These are phyloP conservation scores for Ypsolopha sequella DNA, from an alignment of 2,888 invertebrate genomes.

Conservation along the genomic window DNA sequence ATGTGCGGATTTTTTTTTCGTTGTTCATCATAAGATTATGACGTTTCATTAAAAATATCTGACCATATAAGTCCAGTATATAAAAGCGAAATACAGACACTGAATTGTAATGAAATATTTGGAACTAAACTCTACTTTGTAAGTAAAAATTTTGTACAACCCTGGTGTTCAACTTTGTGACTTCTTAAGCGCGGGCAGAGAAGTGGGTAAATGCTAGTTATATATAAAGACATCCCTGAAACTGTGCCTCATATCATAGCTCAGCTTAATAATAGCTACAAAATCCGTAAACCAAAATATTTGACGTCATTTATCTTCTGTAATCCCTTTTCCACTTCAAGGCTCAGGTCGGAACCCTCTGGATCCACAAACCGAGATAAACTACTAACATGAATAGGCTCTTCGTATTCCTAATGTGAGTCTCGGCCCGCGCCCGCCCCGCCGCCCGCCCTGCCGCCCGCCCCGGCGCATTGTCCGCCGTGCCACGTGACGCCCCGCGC, in stretches of 20 bases:
- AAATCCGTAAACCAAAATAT: not conserved
- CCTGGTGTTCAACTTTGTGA: no score
- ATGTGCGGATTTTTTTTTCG: no score
- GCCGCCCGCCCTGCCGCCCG: not conserved
- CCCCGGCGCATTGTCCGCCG: not conserved
- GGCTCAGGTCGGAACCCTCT: conserved; percentile 4
- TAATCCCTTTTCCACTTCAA: conserved; percentile 4
- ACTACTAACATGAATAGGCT: conserved; percentile 4
- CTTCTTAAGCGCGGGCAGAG: no score
- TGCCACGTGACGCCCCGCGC: not conserved
- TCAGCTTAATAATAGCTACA: not conserved
- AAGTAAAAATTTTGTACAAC: no score
- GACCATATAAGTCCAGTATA: no score
- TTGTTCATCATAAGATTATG: no score
- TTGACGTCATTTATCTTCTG: conserved; percentile 5
- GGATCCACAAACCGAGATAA: conserved; percentile 5
- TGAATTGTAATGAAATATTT: no score
- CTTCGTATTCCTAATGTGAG: conserved; percentile 1
- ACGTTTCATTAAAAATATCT: no score
- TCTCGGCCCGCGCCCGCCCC: not conserved
- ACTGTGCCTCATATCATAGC: not conserved
- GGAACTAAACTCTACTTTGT: no score
- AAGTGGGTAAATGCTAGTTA: no score
- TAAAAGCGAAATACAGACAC: no score
- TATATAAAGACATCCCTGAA: no score